phyloP scores from a whole-genome alignment of 2,888 invertebrate genomes.

The Acleris cristana region DNA sequence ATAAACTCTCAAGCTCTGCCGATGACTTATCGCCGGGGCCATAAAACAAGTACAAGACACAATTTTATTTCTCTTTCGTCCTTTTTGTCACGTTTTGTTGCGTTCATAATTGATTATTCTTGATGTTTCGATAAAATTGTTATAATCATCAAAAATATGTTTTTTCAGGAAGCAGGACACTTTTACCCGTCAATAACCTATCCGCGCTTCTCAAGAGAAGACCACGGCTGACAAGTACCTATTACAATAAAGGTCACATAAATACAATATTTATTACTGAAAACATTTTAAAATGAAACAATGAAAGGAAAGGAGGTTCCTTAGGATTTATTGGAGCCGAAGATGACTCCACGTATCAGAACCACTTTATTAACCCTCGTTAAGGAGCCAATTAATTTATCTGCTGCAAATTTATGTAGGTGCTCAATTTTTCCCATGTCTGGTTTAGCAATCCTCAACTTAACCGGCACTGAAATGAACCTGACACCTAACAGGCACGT shows the following conservation, averaged over 20 bases:
- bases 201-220: too few species aligned
- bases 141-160: too few species aligned
- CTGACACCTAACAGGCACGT: conserved; percentile 43
- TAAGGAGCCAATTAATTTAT: conserved; percentile 17
- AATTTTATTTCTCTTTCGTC: conserved; percentile 63
- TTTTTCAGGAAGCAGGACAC: too few species aligned
- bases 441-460: conserved; percentile 12
- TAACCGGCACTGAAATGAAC: conserved; percentile 38
- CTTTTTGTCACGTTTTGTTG: conserved; percentile 66
- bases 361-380: conserved; percentile 9
- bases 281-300: not conserved
- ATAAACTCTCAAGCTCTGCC: conserved; percentile 60
- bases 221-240: too few species aligned
- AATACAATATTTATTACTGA: too few species aligned
- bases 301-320: too few species aligned
- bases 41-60: conserved; percentile 59
- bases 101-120: not conserved
- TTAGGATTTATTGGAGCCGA: too few species aligned
- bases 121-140: too few species aligned
- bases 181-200: too few species aligned
- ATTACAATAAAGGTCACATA: too few species aligned
- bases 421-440: conserved; percentile 5
- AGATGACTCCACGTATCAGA: not conserved
- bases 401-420: conserved; percentile 4
- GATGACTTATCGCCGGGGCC: conserved; percentile 71